These are phyloP conservation scores for Zoanthus gigantus DNA, from an alignment of 92 coral and sea anemone species.

Conservation along the genomic window DNA sequence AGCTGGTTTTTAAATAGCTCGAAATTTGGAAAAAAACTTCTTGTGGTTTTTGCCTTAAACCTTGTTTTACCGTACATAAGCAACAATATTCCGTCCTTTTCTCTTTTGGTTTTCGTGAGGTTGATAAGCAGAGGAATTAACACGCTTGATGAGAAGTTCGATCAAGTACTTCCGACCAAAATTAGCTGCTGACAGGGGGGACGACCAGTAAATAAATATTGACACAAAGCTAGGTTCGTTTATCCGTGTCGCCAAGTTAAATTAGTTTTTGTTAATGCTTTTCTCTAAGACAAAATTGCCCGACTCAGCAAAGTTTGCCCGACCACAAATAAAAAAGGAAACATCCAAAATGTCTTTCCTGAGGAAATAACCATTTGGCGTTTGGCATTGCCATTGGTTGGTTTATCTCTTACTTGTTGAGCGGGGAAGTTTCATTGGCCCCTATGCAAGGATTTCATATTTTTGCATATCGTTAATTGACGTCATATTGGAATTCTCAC, in stretches of 20 bases:
- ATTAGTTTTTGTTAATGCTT: background rate
- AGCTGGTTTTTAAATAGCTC: constrained; percentile 25
- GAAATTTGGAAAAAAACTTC: background rate
- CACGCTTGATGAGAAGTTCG: constrained; percentile 30
- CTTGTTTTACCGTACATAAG: background rate
- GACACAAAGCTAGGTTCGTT: constrained; percentile 6
- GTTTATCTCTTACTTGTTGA: background rate
- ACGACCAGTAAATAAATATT: constrained; percentile 73
- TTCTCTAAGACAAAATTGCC: background rate
- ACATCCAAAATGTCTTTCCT: constrained; percentile 19
- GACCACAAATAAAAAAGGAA: background rate
- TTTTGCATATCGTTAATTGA: constrained; percentile 40
- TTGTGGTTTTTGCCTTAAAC: background rate
- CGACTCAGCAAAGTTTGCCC: constrained; percentile 2
- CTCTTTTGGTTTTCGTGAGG: constrained; percentile 26
- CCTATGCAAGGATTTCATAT: constrained; percentile 36
- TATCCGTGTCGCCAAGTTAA: constrained; percentile 19
- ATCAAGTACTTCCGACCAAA: constrained; percentile 76
- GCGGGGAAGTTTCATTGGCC: constrained; percentile 50
- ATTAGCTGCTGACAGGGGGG: constrained; percentile 62
- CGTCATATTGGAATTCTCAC: constrained; percentile 55
- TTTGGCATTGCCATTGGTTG: background rate
- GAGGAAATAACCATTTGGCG: constrained; percentile 21
- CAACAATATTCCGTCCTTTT: background rate
- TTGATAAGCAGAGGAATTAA: constrained; percentile 12